Base-by-base conservation (phyloP, 1,140 invertebrate species). In the Portunus trituberculatus region DNA sequence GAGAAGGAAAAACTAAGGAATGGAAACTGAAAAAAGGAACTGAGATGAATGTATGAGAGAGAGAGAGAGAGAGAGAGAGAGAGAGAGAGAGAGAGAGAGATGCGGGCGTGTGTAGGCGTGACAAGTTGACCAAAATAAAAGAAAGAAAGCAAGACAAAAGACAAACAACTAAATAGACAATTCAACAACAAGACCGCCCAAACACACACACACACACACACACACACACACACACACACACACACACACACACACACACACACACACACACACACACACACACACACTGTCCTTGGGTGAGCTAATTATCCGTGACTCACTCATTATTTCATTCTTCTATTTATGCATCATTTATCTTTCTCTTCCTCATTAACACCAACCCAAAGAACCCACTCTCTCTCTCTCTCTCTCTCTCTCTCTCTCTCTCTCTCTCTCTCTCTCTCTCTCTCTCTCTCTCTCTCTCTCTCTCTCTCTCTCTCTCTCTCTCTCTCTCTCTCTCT, bases 371-470 rank as follows among this genome's bases (percentile, higher is more conserved):
- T 59, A 12, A 20, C 16, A 59, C 16, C 12, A 59, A 59, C 16
- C 12, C 3, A 59, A 59, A 20, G 39, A 39, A 1, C 6, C 39
- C 39, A 39, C 39, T 2, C 39, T 39, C 39, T 2, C 39, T 39
- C n/a, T 52, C 89, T 91, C 89, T 91, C 89, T 91, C 89, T 91
- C 89, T 91, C 89, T 91, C 89, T 91, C 89, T 91, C 89, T 91
- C 89, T 91, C 89, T 91, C 86, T 88, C 86, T 88, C 86, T 88
- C 86, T 29, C 32, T 45, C 29, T 31, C 39, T 20, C 20, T 87
- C 14, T 14, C 46, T 45, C 67, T 59, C 16, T 20, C 52, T 20
- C 16, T 20, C 52, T 59, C 16, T 20, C 52, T 20, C 52, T 59
- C 52, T 14, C 52, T 59, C 39, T 39, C 39, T 39, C 39, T 39